Conservation (phyloP, 2,888 invertebrate genomes). For the Pammene aurita region DNA sequence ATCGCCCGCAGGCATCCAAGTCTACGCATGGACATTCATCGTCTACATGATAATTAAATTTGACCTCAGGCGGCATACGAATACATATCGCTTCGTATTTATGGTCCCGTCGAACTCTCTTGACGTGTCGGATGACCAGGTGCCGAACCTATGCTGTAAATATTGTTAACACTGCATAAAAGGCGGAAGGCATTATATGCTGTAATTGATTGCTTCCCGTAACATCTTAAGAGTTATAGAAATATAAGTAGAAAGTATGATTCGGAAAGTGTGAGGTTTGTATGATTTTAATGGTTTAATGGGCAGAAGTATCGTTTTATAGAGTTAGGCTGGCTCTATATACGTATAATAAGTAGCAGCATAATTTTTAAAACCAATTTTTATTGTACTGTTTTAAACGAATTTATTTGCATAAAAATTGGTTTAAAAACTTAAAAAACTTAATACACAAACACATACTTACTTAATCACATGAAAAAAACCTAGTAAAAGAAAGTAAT, state of each 20-base stretch:
- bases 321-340: not conserved
- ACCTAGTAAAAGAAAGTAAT: no score
- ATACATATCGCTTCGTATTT: conserved; percentile 70
- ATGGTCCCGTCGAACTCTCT: conserved; percentile 67
- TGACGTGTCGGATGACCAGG: conserved; percentile 69
- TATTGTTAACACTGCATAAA: conserved; percentile 63
- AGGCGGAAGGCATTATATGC: conserved; percentile 41
- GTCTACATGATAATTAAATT: conserved; percentile 81
- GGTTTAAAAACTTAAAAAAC: no score
- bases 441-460: no score
- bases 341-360: no score
- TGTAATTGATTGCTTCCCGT: conserved; percentile 44
- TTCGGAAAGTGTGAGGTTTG: conserved; percentile 13
- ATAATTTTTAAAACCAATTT: no score
- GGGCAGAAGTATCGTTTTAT: not conserved
- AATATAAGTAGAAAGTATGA: conserved; percentile 22
- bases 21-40: conserved; percentile 60
- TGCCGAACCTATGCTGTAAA: conserved; percentile 63
- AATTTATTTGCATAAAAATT: no score
- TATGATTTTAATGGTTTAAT: not conserved
- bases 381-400: no score
- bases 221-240: conserved; percentile 29
- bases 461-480: no score
- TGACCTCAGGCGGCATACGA: conserved; percentile 70
- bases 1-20: conserved; percentile 42